phyloP scores from a whole-genome alignment of 2,888 invertebrate genomes.

The Cephalotes varians region DNA sequence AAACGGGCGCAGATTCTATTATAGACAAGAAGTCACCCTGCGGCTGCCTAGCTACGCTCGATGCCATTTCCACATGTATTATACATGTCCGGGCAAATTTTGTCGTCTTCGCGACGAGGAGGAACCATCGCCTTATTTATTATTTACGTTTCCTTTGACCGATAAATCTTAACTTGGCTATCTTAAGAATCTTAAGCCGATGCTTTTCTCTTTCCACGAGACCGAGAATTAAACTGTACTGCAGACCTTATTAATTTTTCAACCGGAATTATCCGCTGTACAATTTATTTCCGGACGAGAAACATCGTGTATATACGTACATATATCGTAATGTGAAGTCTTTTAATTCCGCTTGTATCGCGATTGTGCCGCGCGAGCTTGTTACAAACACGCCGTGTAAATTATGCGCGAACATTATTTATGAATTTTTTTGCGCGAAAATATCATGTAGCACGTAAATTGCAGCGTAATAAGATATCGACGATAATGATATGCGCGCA shows the following conservation, averaged over 20 bases:
- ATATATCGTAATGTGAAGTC: conserved; percentile 9
- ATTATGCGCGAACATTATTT: conserved; percentile 35
- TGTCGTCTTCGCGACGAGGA: conserved; percentile 78
- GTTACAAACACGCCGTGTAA: not conserved
- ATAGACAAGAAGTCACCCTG: conserved; percentile 82
- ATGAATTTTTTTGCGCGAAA: conserved; percentile 22
- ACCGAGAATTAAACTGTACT: conserved; percentile 5
- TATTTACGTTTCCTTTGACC: conserved; percentile 62
- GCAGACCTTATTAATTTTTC: conserved; percentile 31
- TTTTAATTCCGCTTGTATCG: conserved; percentile 10
- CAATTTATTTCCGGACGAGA: conserved; percentile 32
- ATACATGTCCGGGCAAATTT: conserved; percentile 83
- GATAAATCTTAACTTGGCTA: conserved; percentile 49
- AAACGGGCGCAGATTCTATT: conserved; percentile 83
- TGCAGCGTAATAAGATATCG: conserved; percentile 33
- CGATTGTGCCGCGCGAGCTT: conserved; percentile 8
- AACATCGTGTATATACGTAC: not conserved
- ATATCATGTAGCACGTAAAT: conserved; percentile 41
- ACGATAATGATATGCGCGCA: conserved; percentile 19
- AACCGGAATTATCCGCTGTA: not conserved
- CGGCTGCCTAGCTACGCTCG: conserved; percentile 76
- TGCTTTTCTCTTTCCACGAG: not conserved
- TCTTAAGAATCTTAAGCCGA: conserved; percentile 19
- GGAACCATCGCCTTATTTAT: conserved; percentile 60
- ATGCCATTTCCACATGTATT: conserved; percentile 81